Percentiles rank a stretch among this genome's conserved stretches.
These are phyloP conservation scores for Darevskia mixta DNA, from an alignment of 2,797 vertebrate species.

Conservation along the genomic window DNA sequence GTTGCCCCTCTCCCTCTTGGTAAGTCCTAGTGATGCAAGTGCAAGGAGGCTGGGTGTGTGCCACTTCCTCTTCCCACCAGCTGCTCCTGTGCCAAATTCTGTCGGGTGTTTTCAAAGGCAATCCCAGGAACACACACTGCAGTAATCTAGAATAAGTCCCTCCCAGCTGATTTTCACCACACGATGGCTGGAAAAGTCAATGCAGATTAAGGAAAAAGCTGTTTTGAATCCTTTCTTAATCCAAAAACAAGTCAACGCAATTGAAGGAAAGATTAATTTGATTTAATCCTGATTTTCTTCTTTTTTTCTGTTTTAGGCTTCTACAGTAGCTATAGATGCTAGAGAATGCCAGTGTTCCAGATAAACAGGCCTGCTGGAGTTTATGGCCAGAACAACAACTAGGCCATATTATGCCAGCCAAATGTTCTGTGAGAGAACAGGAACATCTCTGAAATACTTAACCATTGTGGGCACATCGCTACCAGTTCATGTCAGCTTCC, in stretches of 20 bases:
- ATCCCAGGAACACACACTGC: too few relatives aligned
- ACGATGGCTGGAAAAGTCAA: too few relatives aligned
- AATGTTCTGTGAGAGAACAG: background rate
- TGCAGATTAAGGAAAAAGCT: background rate
- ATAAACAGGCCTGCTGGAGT: background rate
- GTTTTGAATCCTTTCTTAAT: too few relatives aligned
- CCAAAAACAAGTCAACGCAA: background rate
- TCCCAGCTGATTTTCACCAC: background rate
- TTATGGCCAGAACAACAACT: background rate
- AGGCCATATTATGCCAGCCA: background rate
- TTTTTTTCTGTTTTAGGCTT: background rate
- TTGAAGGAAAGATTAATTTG: background rate
- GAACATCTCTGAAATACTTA: background rate
- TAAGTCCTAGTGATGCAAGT: too few relatives aligned
- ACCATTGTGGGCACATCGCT: background rate
- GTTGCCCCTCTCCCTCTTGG: too few relatives aligned
- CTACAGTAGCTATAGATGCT: background rate
- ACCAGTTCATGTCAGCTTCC: background rate
- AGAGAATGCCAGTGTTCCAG: background rate
- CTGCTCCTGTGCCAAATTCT: too few relatives aligned
- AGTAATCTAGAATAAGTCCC: background rate
- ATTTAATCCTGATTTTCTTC: background rate
- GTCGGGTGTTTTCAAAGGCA: too few relatives aligned
- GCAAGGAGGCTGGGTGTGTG: too few relatives aligned
- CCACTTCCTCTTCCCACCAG: too few relatives aligned